Conservation (phyloP, 64 coral and sea anemone genomes). For the Porites lutea region DNA sequence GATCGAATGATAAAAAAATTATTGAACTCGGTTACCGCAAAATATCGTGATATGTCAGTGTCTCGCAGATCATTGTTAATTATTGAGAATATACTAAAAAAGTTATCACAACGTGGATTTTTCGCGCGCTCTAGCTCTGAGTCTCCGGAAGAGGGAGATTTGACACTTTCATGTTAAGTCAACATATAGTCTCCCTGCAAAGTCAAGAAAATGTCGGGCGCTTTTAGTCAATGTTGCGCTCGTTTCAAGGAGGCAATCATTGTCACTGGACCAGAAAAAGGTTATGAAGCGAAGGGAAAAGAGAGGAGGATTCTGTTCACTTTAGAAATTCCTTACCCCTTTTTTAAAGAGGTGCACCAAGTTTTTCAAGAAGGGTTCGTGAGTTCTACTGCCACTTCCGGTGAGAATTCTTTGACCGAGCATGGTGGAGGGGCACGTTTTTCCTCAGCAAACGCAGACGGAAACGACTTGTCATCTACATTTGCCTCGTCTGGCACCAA, state of each 20-base stretch:
- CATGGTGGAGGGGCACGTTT: not conserved
- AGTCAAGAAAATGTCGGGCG: no score
- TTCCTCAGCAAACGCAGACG: not conserved
- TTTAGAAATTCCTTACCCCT: not conserved
- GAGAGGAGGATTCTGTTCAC: not conserved
- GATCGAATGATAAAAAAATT: no score
- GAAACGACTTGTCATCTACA: not conserved
- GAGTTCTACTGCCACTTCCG: not conserved
- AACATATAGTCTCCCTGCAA: no score
- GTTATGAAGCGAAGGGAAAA: not conserved
- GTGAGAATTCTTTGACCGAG: not conserved
- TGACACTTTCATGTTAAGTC: no score
- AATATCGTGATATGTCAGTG: no score
- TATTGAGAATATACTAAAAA: no score
- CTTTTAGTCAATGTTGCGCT: not conserved
- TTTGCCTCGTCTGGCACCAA: not conserved
- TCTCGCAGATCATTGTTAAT: no score
- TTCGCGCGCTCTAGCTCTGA: no score
- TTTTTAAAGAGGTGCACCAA: not conserved
- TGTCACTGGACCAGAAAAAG: not conserved
- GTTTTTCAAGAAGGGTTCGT: not conserved
- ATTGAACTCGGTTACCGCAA: no score
- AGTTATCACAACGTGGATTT: no score
- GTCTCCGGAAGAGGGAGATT: no score
- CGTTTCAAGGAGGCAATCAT: not conserved